Evolutionary conservation across 1,140 invertebrate genomes (phyloP).

Genomic region (Melitaea cinxia): DNA sequence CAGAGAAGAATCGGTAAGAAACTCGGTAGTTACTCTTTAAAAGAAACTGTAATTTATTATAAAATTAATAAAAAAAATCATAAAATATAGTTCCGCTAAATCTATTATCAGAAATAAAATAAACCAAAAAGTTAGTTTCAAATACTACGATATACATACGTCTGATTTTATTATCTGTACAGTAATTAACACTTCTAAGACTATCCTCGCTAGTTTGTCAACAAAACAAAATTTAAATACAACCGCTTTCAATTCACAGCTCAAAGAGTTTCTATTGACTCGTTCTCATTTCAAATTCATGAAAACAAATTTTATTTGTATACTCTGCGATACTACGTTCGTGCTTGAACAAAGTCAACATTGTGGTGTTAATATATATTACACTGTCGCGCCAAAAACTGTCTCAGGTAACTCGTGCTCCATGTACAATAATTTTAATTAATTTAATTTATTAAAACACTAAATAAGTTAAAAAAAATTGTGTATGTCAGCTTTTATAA

Average conservation of each 20-base stretch:
- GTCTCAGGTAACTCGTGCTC: not conserved
- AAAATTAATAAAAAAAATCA: too few relatives aligned
- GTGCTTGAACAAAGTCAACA: conserved; percentile 13
- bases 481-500: too few relatives aligned
- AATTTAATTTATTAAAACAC: not conserved
- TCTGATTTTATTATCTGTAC: not conserved
- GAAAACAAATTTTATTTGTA: conserved; percentile 20
- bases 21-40: too few relatives aligned
- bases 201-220: not conserved
- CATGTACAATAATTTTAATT: conserved; percentile 2
- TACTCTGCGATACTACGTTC: conserved; percentile 5
- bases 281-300: conserved; percentile 15
- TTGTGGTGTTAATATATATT: conserved; percentile 14
- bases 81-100: too few relatives aligned
- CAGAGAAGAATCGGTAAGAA: too few relatives aligned
- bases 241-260: not conserved
- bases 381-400: not conserved
- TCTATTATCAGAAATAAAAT: too few relatives aligned
- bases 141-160: too few relatives aligned
- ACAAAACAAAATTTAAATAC: conserved; percentile 8
- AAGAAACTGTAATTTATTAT: too few relatives aligned
- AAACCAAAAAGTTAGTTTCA: too few relatives aligned
- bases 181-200: not conserved
- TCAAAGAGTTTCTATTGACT: conserved; percentile 8
- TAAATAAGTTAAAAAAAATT: too few relatives aligned